Percentiles rank a stretch among this genome's conserved stretches.
phyloP scores from a whole-genome alignment of 2,888 invertebrate genomes.

The Girardia tigrina region DNA sequence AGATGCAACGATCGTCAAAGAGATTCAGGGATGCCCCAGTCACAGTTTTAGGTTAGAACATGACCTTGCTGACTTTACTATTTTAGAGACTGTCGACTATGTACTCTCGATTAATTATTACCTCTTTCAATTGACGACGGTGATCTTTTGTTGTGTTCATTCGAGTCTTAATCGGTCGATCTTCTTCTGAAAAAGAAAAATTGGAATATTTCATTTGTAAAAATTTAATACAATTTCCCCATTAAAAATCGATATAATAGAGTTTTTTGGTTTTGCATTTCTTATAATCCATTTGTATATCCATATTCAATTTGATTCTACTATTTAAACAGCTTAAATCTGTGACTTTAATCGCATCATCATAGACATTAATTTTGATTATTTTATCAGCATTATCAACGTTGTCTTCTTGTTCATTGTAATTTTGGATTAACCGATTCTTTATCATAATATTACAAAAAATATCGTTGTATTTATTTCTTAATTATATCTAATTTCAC shows the following conservation, averaged over 20 bases:
- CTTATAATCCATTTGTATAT: slow-evolving; percentile 28
- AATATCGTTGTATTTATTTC: too few species aligned
- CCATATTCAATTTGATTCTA: slow-evolving; percentile 28
- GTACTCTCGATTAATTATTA: slow-evolving; percentile 83
- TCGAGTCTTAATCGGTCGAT: slow-evolving; percentile 81
- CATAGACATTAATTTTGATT: slow-evolving; percentile 27
- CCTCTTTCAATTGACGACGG: slow-evolving; percentile 55
- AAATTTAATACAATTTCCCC: slow-evolving; percentile 58
- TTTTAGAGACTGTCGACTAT: slow-evolving; percentile 95
- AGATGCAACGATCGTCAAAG: slow-evolving; percentile 87
- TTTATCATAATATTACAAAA: too few species aligned
- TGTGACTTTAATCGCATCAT: not conserved
- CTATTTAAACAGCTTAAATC: not conserved
- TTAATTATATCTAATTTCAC: too few species aligned
- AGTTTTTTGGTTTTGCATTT: slow-evolving; percentile 58
- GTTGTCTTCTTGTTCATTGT: slow-evolving; percentile 65
- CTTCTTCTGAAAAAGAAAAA: slow-evolving; percentile 88
- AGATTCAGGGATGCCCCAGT: slow-evolving; percentile 94
- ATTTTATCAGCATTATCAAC: slow-evolving; percentile 57
- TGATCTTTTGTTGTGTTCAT: slow-evolving; percentile 79
- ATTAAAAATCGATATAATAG: slow-evolving; percentile 92
- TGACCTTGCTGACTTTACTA: slow-evolving; percentile 90
- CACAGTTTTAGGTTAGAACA: slow-evolving; percentile 87
- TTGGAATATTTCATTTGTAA: slow-evolving; percentile 57
- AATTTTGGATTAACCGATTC: slow-evolving; percentile 54